phyloP scores from a whole-genome alignment of 2,888 invertebrate species.

The Scelioninae gen. 1 region DNA sequence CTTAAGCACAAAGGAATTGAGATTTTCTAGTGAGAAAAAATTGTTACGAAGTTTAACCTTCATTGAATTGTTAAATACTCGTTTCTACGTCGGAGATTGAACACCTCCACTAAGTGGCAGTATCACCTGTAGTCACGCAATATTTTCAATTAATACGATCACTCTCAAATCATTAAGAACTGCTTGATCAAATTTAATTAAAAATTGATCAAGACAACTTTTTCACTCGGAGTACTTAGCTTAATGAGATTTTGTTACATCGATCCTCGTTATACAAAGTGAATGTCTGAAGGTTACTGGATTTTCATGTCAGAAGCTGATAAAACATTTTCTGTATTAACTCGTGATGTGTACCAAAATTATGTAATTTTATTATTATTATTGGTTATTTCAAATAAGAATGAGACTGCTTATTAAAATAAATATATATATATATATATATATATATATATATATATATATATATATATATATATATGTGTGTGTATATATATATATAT shows the following conservation, averaged over 20 bases:
- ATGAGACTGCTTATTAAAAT: too few species aligned
- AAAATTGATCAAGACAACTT: conserved; percentile 18
- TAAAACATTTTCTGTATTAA: conserved; percentile 3
- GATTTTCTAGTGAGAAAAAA: conserved; percentile 18
- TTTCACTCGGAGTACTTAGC: conserved; percentile 19
- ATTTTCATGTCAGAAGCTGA: conserved; percentile 14
- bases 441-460: too few species aligned
- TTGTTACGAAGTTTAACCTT: conserved; percentile 24
- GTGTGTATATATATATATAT: too few species aligned
- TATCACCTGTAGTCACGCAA: conserved; percentile 1
- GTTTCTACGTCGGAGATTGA: conserved; percentile 7
- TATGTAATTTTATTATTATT: background rate
- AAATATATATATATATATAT: too few species aligned
- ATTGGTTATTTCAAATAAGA: too few species aligned
- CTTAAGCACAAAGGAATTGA: background rate
- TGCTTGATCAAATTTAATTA: conserved; percentile 26
- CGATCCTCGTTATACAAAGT: conserved; percentile 4
- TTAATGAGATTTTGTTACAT: conserved; percentile 42
- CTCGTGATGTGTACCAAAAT: background rate
- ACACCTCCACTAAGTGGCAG: conserved; percentile 1
- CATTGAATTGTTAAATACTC: conserved; percentile 18
- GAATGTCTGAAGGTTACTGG: conserved; percentile 24
- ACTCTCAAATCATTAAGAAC: conserved; percentile 5
- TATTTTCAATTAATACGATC: conserved; percentile 24
- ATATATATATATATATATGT: too few species aligned